A percentile compares a stretch with the other conserved stretches of the same genome.
Conservation (phyloP, 1,140 invertebrate genomes). For the Bombus sylvicola region DNA sequence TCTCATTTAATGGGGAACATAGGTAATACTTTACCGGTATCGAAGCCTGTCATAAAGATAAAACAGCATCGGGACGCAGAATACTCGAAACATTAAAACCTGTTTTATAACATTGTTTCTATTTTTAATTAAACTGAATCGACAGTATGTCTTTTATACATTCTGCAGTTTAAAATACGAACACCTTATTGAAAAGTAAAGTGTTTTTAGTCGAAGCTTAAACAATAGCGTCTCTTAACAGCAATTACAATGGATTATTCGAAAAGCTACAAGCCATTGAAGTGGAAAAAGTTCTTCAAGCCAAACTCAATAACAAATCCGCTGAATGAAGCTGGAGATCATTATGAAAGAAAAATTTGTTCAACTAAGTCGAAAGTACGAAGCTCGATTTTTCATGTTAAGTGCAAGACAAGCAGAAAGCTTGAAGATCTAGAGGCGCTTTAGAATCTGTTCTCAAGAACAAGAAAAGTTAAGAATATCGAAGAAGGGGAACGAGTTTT, state of each 20-base stretch:
- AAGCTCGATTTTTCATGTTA: constrained; percentile 12
- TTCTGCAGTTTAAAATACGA: not conserved
- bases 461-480: not conserved
- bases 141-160: not conserved
- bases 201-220: not conserved
- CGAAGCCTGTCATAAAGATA: too few relatives aligned
- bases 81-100: too few relatives aligned
- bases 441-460: not conserved
- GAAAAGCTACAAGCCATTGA: not conserved
- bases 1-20: not conserved
- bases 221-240: not conserved
- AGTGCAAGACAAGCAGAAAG: not conserved
- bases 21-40: too few relatives aligned
- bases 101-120: not conserved
- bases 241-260: not conserved
- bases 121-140: not conserved
- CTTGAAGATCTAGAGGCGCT: not conserved
- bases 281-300: not conserved
- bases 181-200: not conserved
- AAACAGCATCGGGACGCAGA: too few relatives aligned
- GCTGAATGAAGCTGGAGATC: not conserved
- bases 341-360: constrained; percentile 29
- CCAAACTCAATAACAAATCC: constrained; percentile 17
- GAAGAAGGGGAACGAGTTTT: not conserved
- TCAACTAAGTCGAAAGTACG: not conserved